A percentile compares a stretch with the other conserved stretches of the same genome.
Evolutionary conservation across 2,888 invertebrate genomes (phyloP).

Genomic region (Allolobophora icterica): DNA sequence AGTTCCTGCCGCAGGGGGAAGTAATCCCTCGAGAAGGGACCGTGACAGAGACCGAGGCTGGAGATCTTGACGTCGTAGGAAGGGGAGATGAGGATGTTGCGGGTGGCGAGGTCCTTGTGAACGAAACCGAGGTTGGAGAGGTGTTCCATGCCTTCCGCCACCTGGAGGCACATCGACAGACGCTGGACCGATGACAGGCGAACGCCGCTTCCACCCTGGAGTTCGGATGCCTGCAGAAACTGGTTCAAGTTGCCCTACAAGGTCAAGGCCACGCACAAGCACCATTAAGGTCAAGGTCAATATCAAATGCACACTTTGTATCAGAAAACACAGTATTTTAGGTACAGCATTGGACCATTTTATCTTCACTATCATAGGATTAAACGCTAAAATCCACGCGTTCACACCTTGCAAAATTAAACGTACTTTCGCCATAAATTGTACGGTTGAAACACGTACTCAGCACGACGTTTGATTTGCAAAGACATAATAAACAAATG

Average conservation of each 20-base stretch:
- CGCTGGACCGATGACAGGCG: constrained; percentile 67
- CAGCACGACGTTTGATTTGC: no score
- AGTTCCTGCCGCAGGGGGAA: constrained; percentile 25
- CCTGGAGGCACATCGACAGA: constrained; percentile 70
- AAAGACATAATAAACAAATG: no score
- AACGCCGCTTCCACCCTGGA: constrained; percentile 71
- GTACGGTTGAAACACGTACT: no score
- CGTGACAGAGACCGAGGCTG: constrained; percentile 62
- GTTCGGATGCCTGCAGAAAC: constrained; percentile 60
- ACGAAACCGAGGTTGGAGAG: constrained; percentile 78
- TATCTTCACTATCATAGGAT: no score
- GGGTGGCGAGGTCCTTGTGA: constrained; percentile 87
- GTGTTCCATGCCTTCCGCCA: constrained; percentile 83
- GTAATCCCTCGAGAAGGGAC: constrained; percentile 32
- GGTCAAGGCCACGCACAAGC: neutral
- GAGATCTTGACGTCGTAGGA: constrained; percentile 84
- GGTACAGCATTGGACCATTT: no score
- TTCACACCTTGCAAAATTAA: no score
- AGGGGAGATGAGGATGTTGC: constrained; percentile 84
- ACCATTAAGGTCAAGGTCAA: neutral
- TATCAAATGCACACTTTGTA: no score
- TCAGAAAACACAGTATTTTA: no score
- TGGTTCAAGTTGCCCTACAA: constrained; percentile 87
- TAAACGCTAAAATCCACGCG: no score
- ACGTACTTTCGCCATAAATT: no score